phyloP scores from a whole-genome alignment of 2,113 vertebrate species.

The Chionis minor region DNA sequence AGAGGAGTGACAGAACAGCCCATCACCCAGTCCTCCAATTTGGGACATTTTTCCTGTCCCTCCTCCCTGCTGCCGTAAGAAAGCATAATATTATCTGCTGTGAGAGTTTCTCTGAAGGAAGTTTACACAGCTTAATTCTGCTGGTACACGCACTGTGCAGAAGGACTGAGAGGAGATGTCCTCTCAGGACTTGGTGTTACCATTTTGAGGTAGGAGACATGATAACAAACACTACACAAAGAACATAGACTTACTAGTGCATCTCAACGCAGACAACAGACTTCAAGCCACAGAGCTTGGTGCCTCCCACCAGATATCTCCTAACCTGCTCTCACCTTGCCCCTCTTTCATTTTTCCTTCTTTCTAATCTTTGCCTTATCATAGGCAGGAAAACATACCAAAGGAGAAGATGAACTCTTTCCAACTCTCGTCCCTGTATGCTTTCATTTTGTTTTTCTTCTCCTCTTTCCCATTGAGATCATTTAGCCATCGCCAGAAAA shows the following conservation, averaged over 20 bases:
- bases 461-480: not conserved
- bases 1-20: not conserved
- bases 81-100: not conserved
- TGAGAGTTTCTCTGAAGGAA: not conserved
- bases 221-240: not conserved
- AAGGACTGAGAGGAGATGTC: not conserved
- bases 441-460: not conserved
- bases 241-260: not conserved
- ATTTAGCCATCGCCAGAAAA: not conserved
- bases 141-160: fast-evolving
- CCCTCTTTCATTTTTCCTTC: not conserved
- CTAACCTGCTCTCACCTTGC: not conserved
- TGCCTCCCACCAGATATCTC: not conserved
- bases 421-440: not conserved
- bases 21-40: not conserved
- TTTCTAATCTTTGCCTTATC: not conserved
- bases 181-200: not conserved
- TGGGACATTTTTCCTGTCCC: not conserved
- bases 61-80: not conserved
- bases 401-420: not conserved
- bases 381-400: not conserved
- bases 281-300: not conserved
- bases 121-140: not conserved
- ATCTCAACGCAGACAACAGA: not conserved
- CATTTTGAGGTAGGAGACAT: not conserved